Conservation (phyloP, 2,113 vertebrate species). For the Cinclus mexicanus region DNA sequence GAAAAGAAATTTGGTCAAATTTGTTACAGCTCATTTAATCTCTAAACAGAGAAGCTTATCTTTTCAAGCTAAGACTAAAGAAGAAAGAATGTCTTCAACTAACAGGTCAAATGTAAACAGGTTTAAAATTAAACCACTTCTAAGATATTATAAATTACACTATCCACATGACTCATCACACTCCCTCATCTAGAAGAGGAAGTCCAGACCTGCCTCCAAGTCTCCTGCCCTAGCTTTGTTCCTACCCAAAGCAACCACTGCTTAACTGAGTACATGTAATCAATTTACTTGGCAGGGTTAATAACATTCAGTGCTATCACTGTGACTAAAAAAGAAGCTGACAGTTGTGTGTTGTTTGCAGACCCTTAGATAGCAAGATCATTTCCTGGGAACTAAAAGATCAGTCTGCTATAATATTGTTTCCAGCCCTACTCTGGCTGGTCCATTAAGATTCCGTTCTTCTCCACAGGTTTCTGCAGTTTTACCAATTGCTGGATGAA, state of each 20-base stretch:
- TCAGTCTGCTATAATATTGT: not conserved
- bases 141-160: not conserved
- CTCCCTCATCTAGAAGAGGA: not conserved
- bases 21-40: constrained; percentile 12
- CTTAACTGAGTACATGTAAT: not conserved
- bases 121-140: not conserved
- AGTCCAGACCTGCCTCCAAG: not conserved
- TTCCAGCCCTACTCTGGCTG: not conserved
- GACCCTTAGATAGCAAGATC: not conserved
- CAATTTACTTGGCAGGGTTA: not conserved
- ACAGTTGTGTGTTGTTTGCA: not conserved
- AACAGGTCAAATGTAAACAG: not conserved
- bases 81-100: not conserved
- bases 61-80: constrained; percentile 29
- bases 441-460: not conserved
- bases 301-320: not conserved
- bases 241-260: not conserved
- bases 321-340: not conserved
- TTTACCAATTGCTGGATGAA: not conserved
- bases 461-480: not conserved
- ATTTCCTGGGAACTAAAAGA: not conserved
- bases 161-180: not conserved
- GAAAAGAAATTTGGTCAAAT: not conserved
- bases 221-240: not conserved
- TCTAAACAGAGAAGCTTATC: constrained; percentile 1